Percentiles rank a stretch among this genome's conserved stretches.
Evolutionary conservation across 2,797 vertebrate species (phyloP).

Genomic region (Microchirus variegatus): DNA sequence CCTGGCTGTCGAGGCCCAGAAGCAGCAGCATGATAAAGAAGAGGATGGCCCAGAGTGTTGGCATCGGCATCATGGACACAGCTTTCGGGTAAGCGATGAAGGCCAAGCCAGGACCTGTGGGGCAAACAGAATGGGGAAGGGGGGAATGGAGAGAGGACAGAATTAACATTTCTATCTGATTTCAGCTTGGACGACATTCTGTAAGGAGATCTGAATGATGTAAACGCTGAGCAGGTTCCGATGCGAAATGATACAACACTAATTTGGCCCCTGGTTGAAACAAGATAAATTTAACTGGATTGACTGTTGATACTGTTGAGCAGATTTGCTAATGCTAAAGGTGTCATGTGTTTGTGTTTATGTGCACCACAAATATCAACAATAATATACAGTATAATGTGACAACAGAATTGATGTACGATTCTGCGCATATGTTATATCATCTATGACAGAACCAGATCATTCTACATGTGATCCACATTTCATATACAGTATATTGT

Average conservation of each 20-base stretch:
- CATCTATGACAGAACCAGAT: background rate
- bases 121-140: conserved; percentile 69
- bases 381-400: background rate
- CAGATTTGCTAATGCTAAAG: background rate
- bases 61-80: conserved; percentile 98
- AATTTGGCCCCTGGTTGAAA: conserved; percentile 5
- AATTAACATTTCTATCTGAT: conserved; percentile 65
- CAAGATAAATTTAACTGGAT: conserved; percentile 2
- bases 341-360: conserved; percentile 20
- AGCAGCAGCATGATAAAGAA: conserved; percentile 99
- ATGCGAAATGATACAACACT: conserved; percentile 1
- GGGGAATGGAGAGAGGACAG: conserved; percentile 61
- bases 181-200: conserved; percentile 54
- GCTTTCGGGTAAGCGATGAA: conserved; percentile 99
- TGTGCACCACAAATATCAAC: conserved; percentile 29
- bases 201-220: conserved; percentile 24
- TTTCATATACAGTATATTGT: background rate
- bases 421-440: background rate
- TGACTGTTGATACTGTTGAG: background rate
- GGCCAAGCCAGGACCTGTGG: conserved; percentile 95
- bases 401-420: background rate
- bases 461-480: background rate
- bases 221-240: conserved; percentile 10
- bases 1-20: conserved; percentile 99
- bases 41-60: conserved; percentile 97